phyloP scores from a whole-genome alignment of 2,888 invertebrate species.

The Argyresthia goedartella region DNA sequence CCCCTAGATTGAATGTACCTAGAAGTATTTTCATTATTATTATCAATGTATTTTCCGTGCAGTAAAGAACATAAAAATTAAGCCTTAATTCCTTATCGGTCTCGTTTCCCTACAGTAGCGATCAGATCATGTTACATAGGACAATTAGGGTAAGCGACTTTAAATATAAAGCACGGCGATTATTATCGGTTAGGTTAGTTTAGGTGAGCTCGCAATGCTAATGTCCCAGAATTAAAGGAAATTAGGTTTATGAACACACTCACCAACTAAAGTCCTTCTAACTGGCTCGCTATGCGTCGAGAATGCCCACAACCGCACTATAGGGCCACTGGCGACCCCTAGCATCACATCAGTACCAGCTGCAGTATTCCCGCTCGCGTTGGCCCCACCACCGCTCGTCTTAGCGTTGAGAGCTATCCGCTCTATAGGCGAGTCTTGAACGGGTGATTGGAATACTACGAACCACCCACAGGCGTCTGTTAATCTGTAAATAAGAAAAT shows the following conservation, averaged over 20 bases:
- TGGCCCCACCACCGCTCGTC: slow-evolving; percentile 46
- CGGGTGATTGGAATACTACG: slow-evolving; percentile 92
- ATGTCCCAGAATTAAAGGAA: too few relatives aligned
- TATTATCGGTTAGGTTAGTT: too few relatives aligned
- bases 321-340: slow-evolving; percentile 56
- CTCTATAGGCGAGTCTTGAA: slow-evolving; percentile 90
- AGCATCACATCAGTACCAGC: slow-evolving; percentile 61
- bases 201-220: too few relatives aligned
- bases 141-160: too few relatives aligned
- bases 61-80: too few relatives aligned
- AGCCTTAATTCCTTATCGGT: too few relatives aligned
- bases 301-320: slow-evolving; percentile 61
- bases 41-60: too few relatives aligned
- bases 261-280: slow-evolving; percentile 57
- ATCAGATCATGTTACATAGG: too few relatives aligned
- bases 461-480: slow-evolving; percentile 99
- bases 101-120: too few relatives aligned
- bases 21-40: too few relatives aligned
- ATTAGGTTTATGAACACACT: slow-evolving; percentile 14
- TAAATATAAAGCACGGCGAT: too few relatives aligned
- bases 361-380: slow-evolving; percentile 39
- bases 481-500: slow-evolving; percentile 68
- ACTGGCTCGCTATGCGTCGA: slow-evolving; percentile 63
- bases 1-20: slow-evolving; percentile 93
- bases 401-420: slow-evolving; percentile 90